Base-by-base conservation (phyloP, 2,797 vertebrate genomes). In the Aeoliscus strigatus region DNA sequence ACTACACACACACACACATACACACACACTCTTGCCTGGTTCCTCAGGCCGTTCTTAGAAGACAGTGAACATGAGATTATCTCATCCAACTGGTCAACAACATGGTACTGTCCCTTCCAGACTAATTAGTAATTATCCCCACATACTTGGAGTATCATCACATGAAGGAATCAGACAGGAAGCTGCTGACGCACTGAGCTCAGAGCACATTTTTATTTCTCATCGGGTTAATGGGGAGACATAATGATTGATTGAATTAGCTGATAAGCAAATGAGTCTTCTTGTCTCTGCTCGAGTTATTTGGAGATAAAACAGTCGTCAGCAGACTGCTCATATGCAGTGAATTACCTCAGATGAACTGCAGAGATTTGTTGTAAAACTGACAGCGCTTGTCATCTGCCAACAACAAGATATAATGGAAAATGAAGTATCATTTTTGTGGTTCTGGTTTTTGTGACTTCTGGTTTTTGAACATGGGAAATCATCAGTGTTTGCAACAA, bases 61-160 rank as follows among this genome's bases (percentile, higher is more conserved):
- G 51, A 52, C 43, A 38, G 30, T 14, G 13, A 60, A 55, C 55
- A 63, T 18, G 37, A 65, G 79, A 79, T 80, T 70, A 79, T 69
- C 56, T 69, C 28, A 51, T 71, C 59, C 51, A 61, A 53, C 60
- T 50, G 43, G 53, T 61, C 54, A 39, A 64, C 69, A 64, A 41
- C 66, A 66, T 40, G 41, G 41, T 39, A 37, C 60, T 26, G 33
- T 18, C 16, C 53, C 62, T 57, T 69, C 39, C 15, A 12, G 45
- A 57, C 56, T 70, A 67, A 76, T 78, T 50, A 47, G 49, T 52
- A 72, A 64, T 70, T 58, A 74, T 60, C 63, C 29, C 24, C 15
- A 29, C 43, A 71, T 39, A 45, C 38, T 53, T 27, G 2, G 18
- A 58, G 55, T 27, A 39, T 62, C 51, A 50, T 62, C 53, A 46